Evolutionary conservation across 2,797 vertebrate species (phyloP).

Genomic region (Novumbra hubbsi): DNA sequence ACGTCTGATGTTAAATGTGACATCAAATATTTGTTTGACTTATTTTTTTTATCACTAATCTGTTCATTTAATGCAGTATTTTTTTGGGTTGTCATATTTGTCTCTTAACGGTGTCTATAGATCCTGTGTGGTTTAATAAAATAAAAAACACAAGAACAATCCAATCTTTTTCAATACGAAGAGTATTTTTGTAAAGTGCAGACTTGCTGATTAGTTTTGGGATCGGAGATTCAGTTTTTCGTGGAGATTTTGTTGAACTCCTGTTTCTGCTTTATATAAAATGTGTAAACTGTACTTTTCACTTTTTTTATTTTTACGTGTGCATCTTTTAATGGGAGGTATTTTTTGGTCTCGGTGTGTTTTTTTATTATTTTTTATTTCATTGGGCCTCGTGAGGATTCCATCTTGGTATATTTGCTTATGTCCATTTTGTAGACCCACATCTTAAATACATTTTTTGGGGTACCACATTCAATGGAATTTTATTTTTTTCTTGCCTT

Average conservation of each 20-base stretch:
- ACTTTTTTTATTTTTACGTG: conserved; percentile 22
- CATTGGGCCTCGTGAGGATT: not conserved
- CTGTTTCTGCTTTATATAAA: conserved; percentile 5
- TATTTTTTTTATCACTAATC: not conserved
- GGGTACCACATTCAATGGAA: not conserved
- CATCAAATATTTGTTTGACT: not conserved
- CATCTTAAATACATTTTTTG: not conserved
- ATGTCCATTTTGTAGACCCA: not conserved
- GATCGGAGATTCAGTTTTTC: not conserved
- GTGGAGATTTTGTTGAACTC: not conserved
- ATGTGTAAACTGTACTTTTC: conserved; percentile 7
- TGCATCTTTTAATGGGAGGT: conserved; percentile 4
- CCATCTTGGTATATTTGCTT: not conserved
- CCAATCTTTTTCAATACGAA: not conserved
- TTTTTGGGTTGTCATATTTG: conserved; percentile 1
- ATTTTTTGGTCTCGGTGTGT: not conserved
- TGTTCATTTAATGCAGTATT: not conserved
- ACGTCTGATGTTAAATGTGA: not conserved
- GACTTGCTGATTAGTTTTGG: conserved; percentile 9
- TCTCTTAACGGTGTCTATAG: not conserved
- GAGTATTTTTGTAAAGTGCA: not conserved
- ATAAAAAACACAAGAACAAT: no score
- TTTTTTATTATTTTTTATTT: not conserved
- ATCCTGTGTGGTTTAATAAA: not conserved
- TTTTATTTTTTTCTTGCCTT: not conserved